A percentile compares a stretch with the other conserved stretches of the same genome.
Conservation (phyloP, 1,140 invertebrate genomes). For the Zaprionus davidi region DNA sequence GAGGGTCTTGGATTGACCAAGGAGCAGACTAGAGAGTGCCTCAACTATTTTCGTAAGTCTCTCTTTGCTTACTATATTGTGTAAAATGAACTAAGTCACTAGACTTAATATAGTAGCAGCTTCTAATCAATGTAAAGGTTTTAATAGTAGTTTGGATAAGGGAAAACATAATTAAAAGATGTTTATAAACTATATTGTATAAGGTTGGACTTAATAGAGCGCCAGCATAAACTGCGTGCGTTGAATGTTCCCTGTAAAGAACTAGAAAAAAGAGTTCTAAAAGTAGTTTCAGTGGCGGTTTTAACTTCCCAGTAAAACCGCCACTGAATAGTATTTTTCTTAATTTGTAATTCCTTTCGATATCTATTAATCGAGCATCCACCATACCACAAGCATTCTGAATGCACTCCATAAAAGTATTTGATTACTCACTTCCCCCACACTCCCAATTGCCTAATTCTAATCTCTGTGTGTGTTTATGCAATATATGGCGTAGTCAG, state of each 20-base stretch:
- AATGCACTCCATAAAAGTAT: background rate
- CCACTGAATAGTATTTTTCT: too few relatives aligned
- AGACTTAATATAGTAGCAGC: background rate
- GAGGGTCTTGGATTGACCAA: conserved; percentile 93
- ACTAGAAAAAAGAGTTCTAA: too few relatives aligned
- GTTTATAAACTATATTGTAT: too few relatives aligned
- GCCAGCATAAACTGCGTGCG: too few relatives aligned
- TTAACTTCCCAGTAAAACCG: too few relatives aligned
- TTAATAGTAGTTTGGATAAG: too few relatives aligned
- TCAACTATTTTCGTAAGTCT: conserved; percentile 98
- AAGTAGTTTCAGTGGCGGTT: too few relatives aligned
- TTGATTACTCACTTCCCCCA: background rate
- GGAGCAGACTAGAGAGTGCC: conserved; percentile 95
- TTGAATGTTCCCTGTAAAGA: too few relatives aligned
- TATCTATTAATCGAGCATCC: background rate
- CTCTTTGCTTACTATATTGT: background rate
- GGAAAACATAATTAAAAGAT: too few relatives aligned
- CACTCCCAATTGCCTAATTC: conserved; percentile 18
- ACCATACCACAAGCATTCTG: background rate
- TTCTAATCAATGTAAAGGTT: background rate
- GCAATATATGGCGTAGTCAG: background rate
- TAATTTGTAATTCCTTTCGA: too few relatives aligned
- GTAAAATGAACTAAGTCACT: background rate
- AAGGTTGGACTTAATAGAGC: too few relatives aligned
- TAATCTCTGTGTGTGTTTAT: background rate